Percentiles rank a stretch among this genome's conserved stretches.
These are phyloP conservation scores for Cheilosia vulpina DNA, from an alignment of 2,888 invertebrate species.

Conservation along the genomic window DNA sequence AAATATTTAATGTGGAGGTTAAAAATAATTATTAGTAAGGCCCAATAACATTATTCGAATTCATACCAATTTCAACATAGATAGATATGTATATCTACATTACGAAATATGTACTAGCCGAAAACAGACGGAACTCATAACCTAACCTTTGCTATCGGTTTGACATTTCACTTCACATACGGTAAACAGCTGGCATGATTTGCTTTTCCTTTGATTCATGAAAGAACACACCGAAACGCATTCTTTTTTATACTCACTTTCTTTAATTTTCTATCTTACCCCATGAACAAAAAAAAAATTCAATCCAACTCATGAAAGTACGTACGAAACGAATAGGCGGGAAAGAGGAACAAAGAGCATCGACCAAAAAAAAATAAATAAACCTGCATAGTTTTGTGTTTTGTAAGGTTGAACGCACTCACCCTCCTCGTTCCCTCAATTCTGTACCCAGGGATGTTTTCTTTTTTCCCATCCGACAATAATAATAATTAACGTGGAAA, in stretches of 20 bases:
- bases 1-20: too few relatives aligned
- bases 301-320: constrained; percentile 11
- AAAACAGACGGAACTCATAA: constrained; percentile 21
- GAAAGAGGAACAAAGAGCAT: constrained; percentile 22
- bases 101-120: constrained; percentile 24
- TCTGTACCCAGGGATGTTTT: not conserved
- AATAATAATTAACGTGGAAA: constrained; percentile 49
- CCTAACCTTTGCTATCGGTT: constrained; percentile 58
- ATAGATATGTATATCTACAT: too few relatives aligned
- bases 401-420: constrained; percentile 73
- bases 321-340: not conserved
- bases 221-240: constrained; percentile 24
- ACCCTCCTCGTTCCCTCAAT: constrained; percentile 28
- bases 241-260: constrained; percentile 20
- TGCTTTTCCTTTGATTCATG: constrained; percentile 21
- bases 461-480: constrained; percentile 20
- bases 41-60: constrained; percentile 22
- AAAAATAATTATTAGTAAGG: too few relatives aligned
- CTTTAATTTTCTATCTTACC: constrained; percentile 8
- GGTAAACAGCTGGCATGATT: constrained; percentile 55
- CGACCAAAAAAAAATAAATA: constrained; percentile 29
- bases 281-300: constrained; percentile 12
- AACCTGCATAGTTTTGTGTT: constrained; percentile 66
- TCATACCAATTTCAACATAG: constrained; percentile 40
- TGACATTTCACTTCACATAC: constrained; percentile 64